Evolutionary conservation across 2,888 invertebrate genomes (phyloP), one percentile per base, ranked within the genome.

Genomic region (Cheilosia impressa): DNA sequence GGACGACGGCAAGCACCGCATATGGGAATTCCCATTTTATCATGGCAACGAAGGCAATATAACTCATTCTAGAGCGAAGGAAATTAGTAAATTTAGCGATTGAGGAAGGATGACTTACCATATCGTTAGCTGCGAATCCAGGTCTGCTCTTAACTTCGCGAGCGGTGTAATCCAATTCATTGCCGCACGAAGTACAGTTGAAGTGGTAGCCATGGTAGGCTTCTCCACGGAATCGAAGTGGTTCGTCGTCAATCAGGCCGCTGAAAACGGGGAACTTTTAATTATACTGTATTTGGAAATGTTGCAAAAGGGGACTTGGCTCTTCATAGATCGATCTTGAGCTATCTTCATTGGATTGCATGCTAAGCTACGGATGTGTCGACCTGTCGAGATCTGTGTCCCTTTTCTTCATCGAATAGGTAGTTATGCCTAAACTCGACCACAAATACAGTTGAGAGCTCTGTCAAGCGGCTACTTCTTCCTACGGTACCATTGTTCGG

Each of bases 1-100:
- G 99, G 99, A 34, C 99, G 96, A 66, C 99, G 96, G 92, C 99
- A 99, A 66, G 99, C 99, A 38, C 99, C 99, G 92, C 99, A 99
- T 89, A 99, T 99, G n/a, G 99, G 99, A 87, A 99, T 98, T 34
- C 99, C 99, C 99, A 99, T 99, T 93, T 99, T 99, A 93, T 99
- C 99, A 91, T 99, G 99, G 91, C 99, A 99, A 71, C 99, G 95
- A 88, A 99, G 94, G 91, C 99, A 99, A 93, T 99, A 99, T 72
- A 99, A 93, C 90, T 99, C 99, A 91, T 98, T 97, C 96, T 96
- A 57, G 81, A 83, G 24, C 34, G 19, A 68, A 45, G 4, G 10
- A 52, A 19, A 47, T 50, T 13, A 41, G 9, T 19, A 65, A 53
- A 15, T 38, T 27, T 10, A 17, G 15, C 15, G 13, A 24, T 5